Base-by-base conservation (phyloP, 92 coral and sea anemone genomes). In the Umimayanthus kanabou region DNA sequence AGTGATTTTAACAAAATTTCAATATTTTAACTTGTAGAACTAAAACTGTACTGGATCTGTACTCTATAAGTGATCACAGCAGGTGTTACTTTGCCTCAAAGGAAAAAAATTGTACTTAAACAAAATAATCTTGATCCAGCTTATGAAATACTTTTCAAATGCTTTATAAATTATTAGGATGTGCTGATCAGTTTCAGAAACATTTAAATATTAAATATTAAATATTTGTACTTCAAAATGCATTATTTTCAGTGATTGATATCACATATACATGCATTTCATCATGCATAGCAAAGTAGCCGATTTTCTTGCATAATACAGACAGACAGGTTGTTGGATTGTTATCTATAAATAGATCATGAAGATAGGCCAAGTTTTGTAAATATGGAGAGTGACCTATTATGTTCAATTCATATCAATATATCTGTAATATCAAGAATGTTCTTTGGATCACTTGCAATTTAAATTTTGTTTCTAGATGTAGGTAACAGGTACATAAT, bases 341-440 rank as follows among this genome's bases (percentile, higher is more conserved):
- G 42, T 73, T 73, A 73, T 73, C 77, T 73, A 30, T 3, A 20
- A 73, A 73, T 73, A 15, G 20, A 15, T 71, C 40, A 28, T 14
- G 40, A 71, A 71, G 77, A 73, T 73, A 73, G 77, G 77, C 45
- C 23, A 8, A 73, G 39, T 73, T 73, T 13, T 14, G 18, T 26
- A 33, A 71, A 26, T 71, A 71, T 71, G 15, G 73, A 69, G 37
- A 71, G 26, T 26, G 39, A 26, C 18, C 76, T 3, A 9, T 14
- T 26, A 11, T 73, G 77, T 39, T 26, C 43, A 13, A 75, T 18
- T 75, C 53, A 14, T 75, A 75, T 75, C 15, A 37, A 75, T 26
- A 75, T 75, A 75, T 75, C 79, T 16, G 42, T 37, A 39, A 75
- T 33, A 75, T 75, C 45, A 18, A 39, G 79, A 39, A 75, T 39